Base-by-base conservation (phyloP, 2,113 vertebrate species). In the Campylorhamphus procurvoides region DNA sequence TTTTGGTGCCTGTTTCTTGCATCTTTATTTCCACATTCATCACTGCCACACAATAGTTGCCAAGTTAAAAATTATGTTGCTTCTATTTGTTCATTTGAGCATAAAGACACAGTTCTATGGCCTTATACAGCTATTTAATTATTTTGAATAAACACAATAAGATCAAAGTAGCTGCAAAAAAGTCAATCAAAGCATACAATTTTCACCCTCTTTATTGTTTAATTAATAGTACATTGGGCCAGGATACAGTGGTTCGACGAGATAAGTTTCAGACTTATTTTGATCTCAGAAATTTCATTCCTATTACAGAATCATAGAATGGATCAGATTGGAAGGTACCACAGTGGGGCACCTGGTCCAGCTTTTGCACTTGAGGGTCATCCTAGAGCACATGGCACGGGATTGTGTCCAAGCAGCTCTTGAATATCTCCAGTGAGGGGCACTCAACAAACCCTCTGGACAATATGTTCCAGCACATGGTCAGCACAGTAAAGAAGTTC, bases 51-150 rank as follows among this genome's bases (percentile, higher is more conserved):
- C 28, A 91, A 52, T 63, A 62, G 44, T n/a, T 95, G 67, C 72
- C 90, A 87, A 71, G 14, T 59, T 79, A 90, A 78, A 84, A 81
- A 80, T 60, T 66, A 24, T 64, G 31, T 72, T 94, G 15, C 42
- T 93, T 86, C 75, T 80, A 10, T 90, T 93, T 95, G 80, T 81
- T 93, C 85, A 79, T 86, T 73, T 72, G 52, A 91, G 86, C 81
- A 69, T 86, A 75, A 84, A 93, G 59, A 88, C 79, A 83, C 64
- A 68, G 10, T 74, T 90, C 64, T 81, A 35, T 81, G 71, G 55
- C 31, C 60, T 92, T 77, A 66, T 15, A 71, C 23, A 72, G 27
- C 50, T 93, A 84, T 81, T 94, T 87, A 81, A 89, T 95, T 92
- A 69, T 81, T 84, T 71, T 89, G 72, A 79, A 63, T 64, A 82